These are phyloP conservation scores for Achlya flavicornis DNA, from an alignment of 2,888 invertebrate genomes.

Conservation along the genomic window DNA sequence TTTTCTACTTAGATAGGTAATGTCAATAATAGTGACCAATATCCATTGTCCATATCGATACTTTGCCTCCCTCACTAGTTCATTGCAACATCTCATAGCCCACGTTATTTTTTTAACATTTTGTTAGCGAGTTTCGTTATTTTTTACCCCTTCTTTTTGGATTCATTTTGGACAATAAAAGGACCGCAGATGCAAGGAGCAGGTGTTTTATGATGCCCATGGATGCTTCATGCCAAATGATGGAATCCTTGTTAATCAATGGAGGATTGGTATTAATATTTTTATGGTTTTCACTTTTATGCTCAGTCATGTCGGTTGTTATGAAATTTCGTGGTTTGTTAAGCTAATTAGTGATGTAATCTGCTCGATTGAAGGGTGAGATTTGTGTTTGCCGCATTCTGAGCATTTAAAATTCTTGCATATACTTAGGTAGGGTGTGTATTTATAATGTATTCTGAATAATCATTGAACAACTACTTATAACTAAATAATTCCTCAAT, in stretches of 20 bases:
- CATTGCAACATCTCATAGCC: slow-evolving; percentile 16
- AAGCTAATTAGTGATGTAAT: slow-evolving; percentile 41
- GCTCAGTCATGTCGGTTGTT: slow-evolving; percentile 16
- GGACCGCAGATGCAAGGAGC: slow-evolving; percentile 72
- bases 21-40: too few species aligned
- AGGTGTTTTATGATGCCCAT: slow-evolving; percentile 54
- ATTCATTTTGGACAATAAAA: slow-evolving; percentile 65
- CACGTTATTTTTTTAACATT: slow-evolving; percentile 30
- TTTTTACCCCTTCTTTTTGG: slow-evolving; percentile 53
- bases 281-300: slow-evolving; percentile 32
- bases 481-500: background rate
- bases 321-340: slow-evolving; percentile 42
- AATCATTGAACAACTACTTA: background rate
- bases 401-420: background rate
- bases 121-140: slow-evolving; percentile 35
- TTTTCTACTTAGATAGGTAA: too few species aligned
- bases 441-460: too few species aligned
- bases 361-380: slow-evolving; percentile 16
- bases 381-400: slow-evolving; percentile 15
- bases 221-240: slow-evolving; percentile 27
- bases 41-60: background rate
- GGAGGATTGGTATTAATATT: slow-evolving; percentile 32
- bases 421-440: background rate
- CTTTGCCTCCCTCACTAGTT: background rate
- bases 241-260: slow-evolving; percentile 21